These are phyloP conservation scores for Arenaria interpres DNA, from an alignment of 2,113 vertebrate genomes.

Conservation along the genomic window DNA sequence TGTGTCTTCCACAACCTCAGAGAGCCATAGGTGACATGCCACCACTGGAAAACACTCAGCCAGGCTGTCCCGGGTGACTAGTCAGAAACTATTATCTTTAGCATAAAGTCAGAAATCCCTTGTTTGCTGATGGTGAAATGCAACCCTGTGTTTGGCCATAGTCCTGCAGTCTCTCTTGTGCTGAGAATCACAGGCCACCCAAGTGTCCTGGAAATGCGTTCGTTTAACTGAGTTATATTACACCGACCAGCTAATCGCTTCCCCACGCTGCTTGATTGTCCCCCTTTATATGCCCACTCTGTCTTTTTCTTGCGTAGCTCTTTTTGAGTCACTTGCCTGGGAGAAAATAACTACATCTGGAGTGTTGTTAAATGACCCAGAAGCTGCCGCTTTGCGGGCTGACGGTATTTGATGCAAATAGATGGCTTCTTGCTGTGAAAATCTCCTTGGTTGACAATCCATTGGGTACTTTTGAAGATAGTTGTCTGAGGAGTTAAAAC, in stretches of 20 bases:
- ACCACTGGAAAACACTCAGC: neutral
- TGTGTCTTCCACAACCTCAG: neutral
- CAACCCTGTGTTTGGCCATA: neutral
- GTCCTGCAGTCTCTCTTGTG: neutral
- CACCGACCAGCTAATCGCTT: constrained; percentile 18
- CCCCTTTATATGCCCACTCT: neutral
- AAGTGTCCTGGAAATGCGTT: neutral
- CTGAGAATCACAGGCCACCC: neutral
- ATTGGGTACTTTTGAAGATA: neutral
- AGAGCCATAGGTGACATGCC: neutral
- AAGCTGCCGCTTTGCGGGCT: constrained; percentile 50
- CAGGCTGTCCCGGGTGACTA: neutral
- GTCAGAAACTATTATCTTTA: neutral
- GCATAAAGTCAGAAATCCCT: neutral
- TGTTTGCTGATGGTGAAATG: neutral
- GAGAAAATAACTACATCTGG: constrained; percentile 53
- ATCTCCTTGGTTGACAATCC: constrained; percentile 32
- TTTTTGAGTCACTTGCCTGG: constrained; percentile 30
- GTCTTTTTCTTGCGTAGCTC: constrained; percentile 16
- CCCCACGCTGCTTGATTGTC: constrained; percentile 22
- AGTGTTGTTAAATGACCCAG: constrained; percentile 67
- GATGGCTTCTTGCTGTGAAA: constrained; percentile 45
- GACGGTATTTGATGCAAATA: constrained; percentile 60
- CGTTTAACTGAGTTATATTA: constrained; percentile 46
- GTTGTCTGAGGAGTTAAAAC: constrained; percentile 17